These are phyloP conservation scores for Penaeus chinensis DNA, from an alignment of 1,140 invertebrate species.

Conservation along the genomic window DNA sequence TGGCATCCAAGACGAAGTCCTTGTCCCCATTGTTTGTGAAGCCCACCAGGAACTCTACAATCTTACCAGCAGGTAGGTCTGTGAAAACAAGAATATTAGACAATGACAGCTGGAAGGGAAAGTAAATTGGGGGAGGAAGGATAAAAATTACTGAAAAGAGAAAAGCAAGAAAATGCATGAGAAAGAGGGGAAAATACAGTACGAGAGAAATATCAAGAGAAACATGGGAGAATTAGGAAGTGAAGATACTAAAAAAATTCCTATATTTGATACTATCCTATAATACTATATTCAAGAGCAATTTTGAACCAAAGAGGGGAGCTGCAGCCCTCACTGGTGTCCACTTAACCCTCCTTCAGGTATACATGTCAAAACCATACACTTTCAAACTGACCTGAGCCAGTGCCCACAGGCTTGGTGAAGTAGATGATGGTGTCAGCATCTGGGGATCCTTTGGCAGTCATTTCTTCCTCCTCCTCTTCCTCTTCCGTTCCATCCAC, in stretches of 20 bases:
- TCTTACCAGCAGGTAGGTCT: slow-evolving; percentile 92
- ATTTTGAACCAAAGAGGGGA: background rate
- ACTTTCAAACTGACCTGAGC: slow-evolving; percentile 63
- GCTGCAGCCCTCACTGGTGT: background rate
- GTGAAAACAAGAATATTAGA: slow-evolving; percentile 66
- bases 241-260: too few relatives aligned
- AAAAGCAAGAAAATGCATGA: too few relatives aligned
- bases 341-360: background rate
- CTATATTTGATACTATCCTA: too few relatives aligned
- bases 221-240: too few relatives aligned
- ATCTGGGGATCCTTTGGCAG: slow-evolving; percentile 84
- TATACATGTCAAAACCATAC: background rate
- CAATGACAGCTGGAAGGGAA: background rate
- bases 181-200: too few relatives aligned
- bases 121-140: background rate
- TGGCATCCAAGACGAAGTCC: slow-evolving; percentile 90
- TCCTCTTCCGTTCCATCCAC: slow-evolving; percentile 67
- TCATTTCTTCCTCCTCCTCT: slow-evolving; percentile 75
- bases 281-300: too few relatives aligned
- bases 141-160: background rate
- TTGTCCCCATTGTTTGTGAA: slow-evolving; percentile 93
- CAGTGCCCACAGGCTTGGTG: slow-evolving; percentile 79
- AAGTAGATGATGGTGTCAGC: slow-evolving; percentile 93
- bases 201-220: too few relatives aligned
- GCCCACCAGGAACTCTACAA: slow-evolving; percentile 95